Base-by-base conservation (phyloP, 2,113 vertebrate genomes). In the Falcunculus frontatus region DNA sequence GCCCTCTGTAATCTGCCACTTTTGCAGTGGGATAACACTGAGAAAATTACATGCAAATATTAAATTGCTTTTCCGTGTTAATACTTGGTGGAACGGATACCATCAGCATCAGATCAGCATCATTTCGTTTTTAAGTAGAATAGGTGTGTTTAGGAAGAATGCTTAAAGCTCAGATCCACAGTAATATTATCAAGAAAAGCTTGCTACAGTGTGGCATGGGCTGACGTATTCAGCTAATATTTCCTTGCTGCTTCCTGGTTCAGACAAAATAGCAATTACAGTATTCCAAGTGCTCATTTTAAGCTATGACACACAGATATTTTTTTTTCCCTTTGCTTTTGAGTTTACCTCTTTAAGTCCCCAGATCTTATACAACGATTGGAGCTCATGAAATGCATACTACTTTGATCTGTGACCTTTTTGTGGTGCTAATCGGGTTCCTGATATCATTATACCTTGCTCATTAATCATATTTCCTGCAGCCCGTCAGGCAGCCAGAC, bases 401-500 rank as follows among this genome's bases (percentile, higher is more conserved):
- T 97, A 93, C 98, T 99, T 98, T 99, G 99, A 98, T 99, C 98
- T 98, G 98, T 99, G 99, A 99, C 98, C 99, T 98, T 98, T 98
- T 97, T 98, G 98, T 98, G 98, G 98, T 98, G 98, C 97, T 99
- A 99, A 99, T 98, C 98, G 98, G 98, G 98, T 98, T 98, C 98
- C 98, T 99, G 98, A 98, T 99, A 99, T 98, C 98, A 98, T 98
- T 98, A 98, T 98, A 97, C 98, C 98, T 98, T 97, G 96, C 97
- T 99, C 99, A 99, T 99, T 99, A 99, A 99, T 99, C 99, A 99
- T 98, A 98, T 98, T 98, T 98, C 98, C 97, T 98, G 98, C 96
- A 96, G 93, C 97, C 97, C 96, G 96, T 98, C 97, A 97, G 97
- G 92, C 98, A 97, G 96, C 91, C 97, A 98, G 98, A 97, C 98